A percentile compares a stretch with the other conserved stretches of the same genome.
phyloP scores from a whole-genome alignment of 2,888 invertebrate species.

The Clunio marinus region DNA sequence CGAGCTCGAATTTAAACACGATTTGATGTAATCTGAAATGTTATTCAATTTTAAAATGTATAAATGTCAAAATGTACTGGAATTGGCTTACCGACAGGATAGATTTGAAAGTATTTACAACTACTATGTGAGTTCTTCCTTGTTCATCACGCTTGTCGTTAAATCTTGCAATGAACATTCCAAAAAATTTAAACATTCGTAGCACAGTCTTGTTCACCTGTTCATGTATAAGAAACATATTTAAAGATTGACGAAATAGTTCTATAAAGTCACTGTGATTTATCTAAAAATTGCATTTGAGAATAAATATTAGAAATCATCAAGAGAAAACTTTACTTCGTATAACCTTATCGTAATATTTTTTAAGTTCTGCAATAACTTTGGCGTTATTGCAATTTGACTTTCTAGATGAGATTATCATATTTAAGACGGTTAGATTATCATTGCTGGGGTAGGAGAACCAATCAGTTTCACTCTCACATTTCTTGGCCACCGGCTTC shows the following conservation, averaged over 20 bases:
- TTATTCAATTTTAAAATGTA: slow-evolving; percentile 10
- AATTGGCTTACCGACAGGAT: slow-evolving; percentile 44
- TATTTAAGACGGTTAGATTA: too few species aligned
- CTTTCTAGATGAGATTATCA: too few species aligned
- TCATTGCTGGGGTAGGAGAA: too few species aligned
- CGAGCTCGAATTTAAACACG: slow-evolving; percentile 62
- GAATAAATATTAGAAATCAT: not conserved
- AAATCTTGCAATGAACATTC: slow-evolving; percentile 63
- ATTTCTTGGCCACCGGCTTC: too few species aligned
- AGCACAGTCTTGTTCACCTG: slow-evolving; percentile 67
- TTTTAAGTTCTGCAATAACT: too few species aligned
- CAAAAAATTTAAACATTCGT: slow-evolving; percentile 64
- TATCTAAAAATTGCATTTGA: slow-evolving; percentile 53
- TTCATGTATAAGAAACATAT: slow-evolving; percentile 60
- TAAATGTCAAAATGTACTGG: slow-evolving; percentile 19
- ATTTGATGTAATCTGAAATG: slow-evolving; percentile 53
- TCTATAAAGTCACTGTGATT: slow-evolving; percentile 58
- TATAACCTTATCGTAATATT: slow-evolving; percentile 60
- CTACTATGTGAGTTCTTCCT: slow-evolving; percentile 45
- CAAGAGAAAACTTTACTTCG: too few species aligned
- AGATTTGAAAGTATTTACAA: slow-evolving; percentile 46
- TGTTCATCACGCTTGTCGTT: slow-evolving; percentile 51
- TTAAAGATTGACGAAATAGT: slow-evolving; percentile 62
- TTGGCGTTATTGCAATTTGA: slow-evolving; percentile 48
- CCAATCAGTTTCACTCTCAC: too few species aligned